These are phyloP conservation scores for Cephus nigrinus DNA, from an alignment of 2,888 invertebrate genomes.

Conservation along the genomic window DNA sequence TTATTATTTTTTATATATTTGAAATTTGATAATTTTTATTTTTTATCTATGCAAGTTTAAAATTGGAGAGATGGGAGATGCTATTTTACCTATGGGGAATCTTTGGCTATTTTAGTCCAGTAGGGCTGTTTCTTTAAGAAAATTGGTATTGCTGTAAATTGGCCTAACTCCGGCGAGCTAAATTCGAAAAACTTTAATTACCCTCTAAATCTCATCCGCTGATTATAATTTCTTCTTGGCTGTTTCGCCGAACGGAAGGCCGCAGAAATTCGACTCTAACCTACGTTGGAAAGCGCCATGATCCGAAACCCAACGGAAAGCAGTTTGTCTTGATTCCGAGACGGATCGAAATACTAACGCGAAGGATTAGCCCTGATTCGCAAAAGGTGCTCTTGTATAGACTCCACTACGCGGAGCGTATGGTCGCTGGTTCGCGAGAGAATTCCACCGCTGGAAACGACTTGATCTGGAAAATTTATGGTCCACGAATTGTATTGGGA, in stretches of 20 bases:
- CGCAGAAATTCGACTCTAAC: background rate
- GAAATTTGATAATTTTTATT: background rate
- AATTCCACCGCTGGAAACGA: background rate
- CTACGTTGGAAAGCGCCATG: background rate
- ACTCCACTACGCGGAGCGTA: background rate
- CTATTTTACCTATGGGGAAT: background rate
- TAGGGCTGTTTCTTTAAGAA: background rate
- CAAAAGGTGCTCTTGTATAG: background rate
- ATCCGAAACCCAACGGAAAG: background rate
- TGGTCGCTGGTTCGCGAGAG: background rate
- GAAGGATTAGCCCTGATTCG: background rate
- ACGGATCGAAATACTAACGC: background rate
- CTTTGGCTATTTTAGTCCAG: background rate
- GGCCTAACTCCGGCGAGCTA: slow-evolving; percentile 20
- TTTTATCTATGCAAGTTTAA: background rate
- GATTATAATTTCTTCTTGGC: slow-evolving; percentile 31
- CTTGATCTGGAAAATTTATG: background rate
- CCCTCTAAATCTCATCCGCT: slow-evolving; percentile 33
- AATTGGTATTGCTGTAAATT: slow-evolving; percentile 9
- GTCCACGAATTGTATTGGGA: background rate
- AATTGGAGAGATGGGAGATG: background rate
- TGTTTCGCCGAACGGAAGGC: background rate
- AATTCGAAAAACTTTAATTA: slow-evolving; percentile 34
- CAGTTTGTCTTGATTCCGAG: background rate
- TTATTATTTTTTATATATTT: background rate